Evolutionary conservation across 2,888 invertebrate species (phyloP), one percentile per base, ranked within the genome.

Genomic region (Sarcophaga subvicina): DNA sequence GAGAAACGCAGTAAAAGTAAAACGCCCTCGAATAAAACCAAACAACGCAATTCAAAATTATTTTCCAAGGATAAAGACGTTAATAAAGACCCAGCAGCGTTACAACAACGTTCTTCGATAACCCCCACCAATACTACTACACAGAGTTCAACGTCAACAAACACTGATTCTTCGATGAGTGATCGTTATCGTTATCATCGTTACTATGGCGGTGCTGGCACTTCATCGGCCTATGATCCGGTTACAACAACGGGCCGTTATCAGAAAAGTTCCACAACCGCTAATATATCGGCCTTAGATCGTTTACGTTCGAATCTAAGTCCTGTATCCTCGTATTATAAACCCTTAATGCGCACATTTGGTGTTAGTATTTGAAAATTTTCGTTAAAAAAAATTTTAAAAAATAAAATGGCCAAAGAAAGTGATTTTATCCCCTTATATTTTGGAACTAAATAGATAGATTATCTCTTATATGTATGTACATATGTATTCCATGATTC

Each of bases 311-410:
- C 91, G 81, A 93, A 93, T 90, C 88, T 94, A 47, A 93, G 93
- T 88, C 93, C 93, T 64, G 92, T 93, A 49, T 90, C 90, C 62
- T 90, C 93, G 37, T 94, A 93, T 90, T 94, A 94, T 88, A 94
- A 93, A 89, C 93, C 94, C 14, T 84, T 93, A 75, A 91, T 93
- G 90, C 91, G 93, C 47, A 92, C 93, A 49, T 91, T 93, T 88
- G 91, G 90, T 90, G 93, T 93, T 92, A 93, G 93, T 93, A 93
- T 89, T 62, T 77, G n/a, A 71, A 47, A 47, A 3, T 72, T 64
- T 62, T 27, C 11, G 0, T 69, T 59, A 64, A 69, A 62, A 73
- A 76, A 66, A 70, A 71, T 11, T 59, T 25, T 10, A 69, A 70
- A 25, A 73, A 11, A 20, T 5, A 69, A 83, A 71, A 54, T n/a